Evolutionary conservation across 2,113 vertebrate genomes (phyloP).

Genomic region (Hyla sarda): DNA sequence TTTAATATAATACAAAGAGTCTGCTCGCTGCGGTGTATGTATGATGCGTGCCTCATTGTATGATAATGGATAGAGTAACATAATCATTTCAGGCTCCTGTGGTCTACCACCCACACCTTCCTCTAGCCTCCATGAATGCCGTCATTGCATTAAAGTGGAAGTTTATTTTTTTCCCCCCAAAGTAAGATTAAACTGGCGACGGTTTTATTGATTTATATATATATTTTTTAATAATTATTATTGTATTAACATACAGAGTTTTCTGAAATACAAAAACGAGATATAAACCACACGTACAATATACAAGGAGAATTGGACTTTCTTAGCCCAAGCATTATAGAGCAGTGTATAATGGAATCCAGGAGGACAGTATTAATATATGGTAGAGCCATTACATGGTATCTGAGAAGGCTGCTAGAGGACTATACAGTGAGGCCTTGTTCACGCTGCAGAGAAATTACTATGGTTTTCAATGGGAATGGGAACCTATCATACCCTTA

Average conservation of each 20-base stretch:
- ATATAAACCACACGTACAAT: neutral
- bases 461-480: too few relatives aligned
- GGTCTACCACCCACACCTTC: neutral
- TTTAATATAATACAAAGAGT: neutral
- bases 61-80: neutral
- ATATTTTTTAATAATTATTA: neutral
- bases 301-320: neutral
- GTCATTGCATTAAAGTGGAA: neutral
- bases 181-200: neutral
- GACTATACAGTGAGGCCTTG: too few relatives aligned
- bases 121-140: neutral
- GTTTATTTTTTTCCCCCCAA: too few relatives aligned
- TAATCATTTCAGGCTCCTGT: neutral
- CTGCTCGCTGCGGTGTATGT: neutral
- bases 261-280: neutral
- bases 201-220: neutral
- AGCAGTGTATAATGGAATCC: too few relatives aligned
- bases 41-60: neutral
- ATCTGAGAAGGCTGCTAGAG: too few relatives aligned
- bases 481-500: too few relatives aligned
- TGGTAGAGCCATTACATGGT: neutral
- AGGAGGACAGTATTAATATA: neutral
- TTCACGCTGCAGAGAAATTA: too few relatives aligned
- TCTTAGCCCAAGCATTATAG: too few relatives aligned
- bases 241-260: neutral